phyloP scores from a whole-genome alignment of 2,797 vertebrate species.

The Monodelphis domestica region DNA sequence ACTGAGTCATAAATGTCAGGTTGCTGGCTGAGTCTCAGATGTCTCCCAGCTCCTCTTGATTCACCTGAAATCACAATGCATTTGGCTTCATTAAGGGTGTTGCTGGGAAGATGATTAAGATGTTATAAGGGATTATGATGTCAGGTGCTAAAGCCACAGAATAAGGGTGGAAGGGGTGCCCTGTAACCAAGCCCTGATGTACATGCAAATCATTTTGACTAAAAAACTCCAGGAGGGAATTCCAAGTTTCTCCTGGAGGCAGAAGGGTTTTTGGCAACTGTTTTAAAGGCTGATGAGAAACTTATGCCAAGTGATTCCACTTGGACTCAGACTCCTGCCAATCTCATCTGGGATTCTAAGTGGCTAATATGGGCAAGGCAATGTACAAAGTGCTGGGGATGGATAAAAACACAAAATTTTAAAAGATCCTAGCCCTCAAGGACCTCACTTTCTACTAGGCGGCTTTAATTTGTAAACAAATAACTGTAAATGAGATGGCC shows the following conservation, averaged over 20 bases:
- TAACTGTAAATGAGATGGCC: not conserved
- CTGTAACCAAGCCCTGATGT: conserved; percentile 46
- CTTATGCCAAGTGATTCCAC: not conserved
- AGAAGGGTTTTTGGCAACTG: not conserved
- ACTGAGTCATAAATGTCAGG: not conserved
- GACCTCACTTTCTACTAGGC: not conserved
- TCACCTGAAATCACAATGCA: conserved; percentile 51
- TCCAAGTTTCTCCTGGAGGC: not conserved
- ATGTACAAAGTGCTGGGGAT: not conserved
- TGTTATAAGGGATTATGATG: conserved; percentile 75
- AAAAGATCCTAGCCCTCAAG: not conserved
- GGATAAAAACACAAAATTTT: not conserved
- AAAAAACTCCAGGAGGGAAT: not conserved
- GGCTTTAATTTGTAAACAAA: not conserved
- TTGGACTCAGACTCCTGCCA: not conserved
- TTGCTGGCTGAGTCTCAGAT: not conserved
- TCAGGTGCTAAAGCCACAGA: conserved; percentile 58
- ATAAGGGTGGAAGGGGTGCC: conserved; percentile 65
- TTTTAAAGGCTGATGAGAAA: not conserved
- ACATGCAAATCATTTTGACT: not conserved
- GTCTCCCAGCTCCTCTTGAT: conserved; percentile 34
- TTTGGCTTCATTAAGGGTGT: conserved; percentile 26
- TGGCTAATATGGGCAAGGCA: not conserved
- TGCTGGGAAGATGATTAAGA: conserved; percentile 71
- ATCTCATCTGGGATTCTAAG: not conserved